Conservation (phyloP, 2,888 invertebrate species). For the Leptopilina myrica region DNA sequence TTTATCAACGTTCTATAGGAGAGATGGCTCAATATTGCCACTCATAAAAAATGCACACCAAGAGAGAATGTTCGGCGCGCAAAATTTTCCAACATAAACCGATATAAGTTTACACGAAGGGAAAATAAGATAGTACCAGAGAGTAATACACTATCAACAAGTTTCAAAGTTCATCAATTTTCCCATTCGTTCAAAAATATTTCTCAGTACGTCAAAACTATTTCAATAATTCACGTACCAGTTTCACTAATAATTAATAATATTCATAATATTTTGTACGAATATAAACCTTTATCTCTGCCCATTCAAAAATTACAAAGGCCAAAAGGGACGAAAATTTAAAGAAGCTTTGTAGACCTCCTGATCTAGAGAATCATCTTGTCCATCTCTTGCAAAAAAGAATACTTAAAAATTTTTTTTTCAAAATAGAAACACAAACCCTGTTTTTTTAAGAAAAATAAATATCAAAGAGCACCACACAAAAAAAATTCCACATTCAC, state of each 20-base stretch:
- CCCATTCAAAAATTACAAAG: background rate
- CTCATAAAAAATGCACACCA: conserved; percentile 2
- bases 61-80: background rate
- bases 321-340: background rate
- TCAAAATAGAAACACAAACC: conserved; percentile 13
- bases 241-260: no score
- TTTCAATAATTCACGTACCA: no score
- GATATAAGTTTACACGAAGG: background rate
- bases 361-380: background rate
- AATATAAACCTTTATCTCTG: background rate
- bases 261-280: background rate
- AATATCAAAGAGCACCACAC: background rate
- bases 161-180: background rate
- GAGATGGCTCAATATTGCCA: conserved; percentile 1
- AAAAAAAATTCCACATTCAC: background rate
- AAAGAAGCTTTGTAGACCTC: background rate
- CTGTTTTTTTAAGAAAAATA: background rate
- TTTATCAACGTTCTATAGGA: background rate
- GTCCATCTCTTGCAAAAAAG: background rate
- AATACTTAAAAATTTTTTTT: background rate
- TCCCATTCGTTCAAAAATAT: background rate
- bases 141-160: background rate
- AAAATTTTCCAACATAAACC: background rate
- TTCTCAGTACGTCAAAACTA: no score
- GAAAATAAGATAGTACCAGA: background rate